Evolutionary conservation across 1,140 invertebrate genomes (phyloP).

Genomic region (Polypedilum pembai): DNA sequence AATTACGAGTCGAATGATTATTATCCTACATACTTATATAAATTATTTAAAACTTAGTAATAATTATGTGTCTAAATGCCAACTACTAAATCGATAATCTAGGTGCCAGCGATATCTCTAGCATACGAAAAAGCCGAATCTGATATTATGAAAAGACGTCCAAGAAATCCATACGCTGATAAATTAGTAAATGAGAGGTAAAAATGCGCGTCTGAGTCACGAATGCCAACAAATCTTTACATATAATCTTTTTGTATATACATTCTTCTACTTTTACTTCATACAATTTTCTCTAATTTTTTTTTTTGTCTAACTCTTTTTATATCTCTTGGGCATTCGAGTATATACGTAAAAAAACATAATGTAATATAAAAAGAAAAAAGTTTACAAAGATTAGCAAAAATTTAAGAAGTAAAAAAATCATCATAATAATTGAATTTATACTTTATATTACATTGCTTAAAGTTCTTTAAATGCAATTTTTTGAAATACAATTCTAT

Average conservation of each 20-base stretch:
- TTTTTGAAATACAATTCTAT: neutral
- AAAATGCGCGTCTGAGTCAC: neutral
- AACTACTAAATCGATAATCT: conserved; percentile 32
- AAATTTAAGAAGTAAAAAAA: neutral
- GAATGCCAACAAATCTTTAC: neutral
- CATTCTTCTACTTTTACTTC: neutral
- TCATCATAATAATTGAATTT: neutral
- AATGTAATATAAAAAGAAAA: conserved; percentile 5
- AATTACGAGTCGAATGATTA: neutral
- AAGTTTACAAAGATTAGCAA: neutral
- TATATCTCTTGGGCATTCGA: conserved; percentile 11
- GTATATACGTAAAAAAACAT: neutral
- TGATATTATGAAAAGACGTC: conserved; percentile 98
- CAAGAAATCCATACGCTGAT: conserved; percentile 89
- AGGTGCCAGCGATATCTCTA: conserved; percentile 96
- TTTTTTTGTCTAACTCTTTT: neutral
- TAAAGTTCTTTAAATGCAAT: neutral
- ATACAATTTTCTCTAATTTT: neutral
- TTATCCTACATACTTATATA: conserved; percentile 34
- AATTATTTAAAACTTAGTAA: neutral
- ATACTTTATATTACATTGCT: neutral
- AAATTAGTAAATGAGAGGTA: conserved; percentile 96
- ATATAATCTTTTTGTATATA: neutral
- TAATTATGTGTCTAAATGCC: neutral
- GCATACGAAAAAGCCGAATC: conserved; percentile 97